These are phyloP conservation scores for Mus caroli DNA, from an alignment of 2,797 vertebrate genomes.

Conservation along the genomic window DNA sequence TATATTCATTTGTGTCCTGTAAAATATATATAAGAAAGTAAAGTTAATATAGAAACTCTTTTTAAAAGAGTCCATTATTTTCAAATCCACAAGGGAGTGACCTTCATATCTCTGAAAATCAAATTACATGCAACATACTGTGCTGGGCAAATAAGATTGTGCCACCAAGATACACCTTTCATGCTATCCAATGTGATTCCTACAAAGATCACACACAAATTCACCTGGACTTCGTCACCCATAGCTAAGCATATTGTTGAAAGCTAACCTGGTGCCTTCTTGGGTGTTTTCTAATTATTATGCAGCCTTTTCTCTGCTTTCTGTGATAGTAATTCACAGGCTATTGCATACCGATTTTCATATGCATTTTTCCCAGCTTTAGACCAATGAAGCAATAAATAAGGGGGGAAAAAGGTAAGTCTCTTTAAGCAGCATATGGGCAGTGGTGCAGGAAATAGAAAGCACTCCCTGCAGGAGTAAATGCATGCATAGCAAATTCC, in stretches of 20 bases:
- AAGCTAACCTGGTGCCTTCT: conserved; percentile 72
- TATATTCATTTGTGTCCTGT: not conserved
- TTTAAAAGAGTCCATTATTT: conserved; percentile 61
- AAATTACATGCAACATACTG: conserved; percentile 19
- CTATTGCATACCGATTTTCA: conserved; percentile 87
- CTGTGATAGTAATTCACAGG: conserved; percentile 83
- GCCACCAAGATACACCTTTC: not conserved
- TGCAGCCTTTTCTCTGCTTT: conserved; percentile 74
- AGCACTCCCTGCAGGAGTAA: conserved; percentile 88
- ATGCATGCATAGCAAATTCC: conserved; percentile 87
- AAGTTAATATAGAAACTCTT: conserved; percentile 8
- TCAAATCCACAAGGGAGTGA: conserved; percentile 25
- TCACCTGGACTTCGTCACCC: conserved; percentile 57
- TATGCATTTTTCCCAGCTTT: conserved; percentile 86
- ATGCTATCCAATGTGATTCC: not conserved
- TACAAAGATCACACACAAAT: not conserved
- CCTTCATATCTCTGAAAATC: conserved; percentile 47
- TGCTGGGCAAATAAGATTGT: not conserved
- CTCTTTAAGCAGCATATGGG: conserved; percentile 86
- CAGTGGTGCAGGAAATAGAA: conserved; percentile 90
- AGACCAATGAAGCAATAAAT: conserved; percentile 91
- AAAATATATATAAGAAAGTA: conserved; percentile 24
- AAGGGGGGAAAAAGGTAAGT: conserved; percentile 80
- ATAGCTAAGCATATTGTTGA: conserved; percentile 62
- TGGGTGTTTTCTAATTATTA: conserved; percentile 78